A percentile compares a stretch with the other conserved stretches of the same genome.
phyloP scores from a whole-genome alignment of 2,888 invertebrate species.

The Choreutis nemorana region DNA sequence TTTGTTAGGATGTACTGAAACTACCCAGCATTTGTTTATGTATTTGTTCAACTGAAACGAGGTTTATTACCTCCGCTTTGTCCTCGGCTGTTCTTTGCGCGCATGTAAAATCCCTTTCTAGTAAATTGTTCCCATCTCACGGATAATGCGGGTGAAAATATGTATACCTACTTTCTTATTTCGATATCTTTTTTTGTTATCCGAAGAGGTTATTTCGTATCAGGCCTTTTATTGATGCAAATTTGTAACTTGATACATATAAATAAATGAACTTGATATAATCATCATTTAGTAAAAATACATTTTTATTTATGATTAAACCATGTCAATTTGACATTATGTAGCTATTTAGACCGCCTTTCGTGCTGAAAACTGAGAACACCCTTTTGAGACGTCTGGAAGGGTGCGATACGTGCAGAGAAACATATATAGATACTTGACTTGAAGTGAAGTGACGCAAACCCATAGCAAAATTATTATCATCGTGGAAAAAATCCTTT shows the following conservation, averaged over 20 bases:
- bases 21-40: conserved; percentile 32
- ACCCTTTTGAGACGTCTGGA: conserved; percentile 50
- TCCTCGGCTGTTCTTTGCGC: conserved; percentile 26
- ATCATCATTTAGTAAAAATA: no score
- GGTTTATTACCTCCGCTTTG: conserved; percentile 45
- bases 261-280: no score
- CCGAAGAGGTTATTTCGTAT: no score
- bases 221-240: no score
- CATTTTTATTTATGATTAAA: no score
- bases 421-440: no score
- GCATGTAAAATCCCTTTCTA: conserved; percentile 35
- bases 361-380: no score
- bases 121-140: conserved; percentile 34
- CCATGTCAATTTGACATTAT: conserved; percentile 4
- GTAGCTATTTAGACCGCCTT: conserved; percentile 6
- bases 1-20: no score
- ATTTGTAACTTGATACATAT: no score
- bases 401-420: conserved; percentile 22
- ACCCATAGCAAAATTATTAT: no score
- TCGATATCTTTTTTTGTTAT: not conserved
- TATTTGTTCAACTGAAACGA: conserved; percentile 32
- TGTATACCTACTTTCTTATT: not conserved
- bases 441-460: no score
- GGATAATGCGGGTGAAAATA: conserved; percentile 28
- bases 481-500: no score